These are phyloP conservation scores for Solea solea DNA, from an alignment of 2,113 vertebrate species.

Conservation along the genomic window DNA sequence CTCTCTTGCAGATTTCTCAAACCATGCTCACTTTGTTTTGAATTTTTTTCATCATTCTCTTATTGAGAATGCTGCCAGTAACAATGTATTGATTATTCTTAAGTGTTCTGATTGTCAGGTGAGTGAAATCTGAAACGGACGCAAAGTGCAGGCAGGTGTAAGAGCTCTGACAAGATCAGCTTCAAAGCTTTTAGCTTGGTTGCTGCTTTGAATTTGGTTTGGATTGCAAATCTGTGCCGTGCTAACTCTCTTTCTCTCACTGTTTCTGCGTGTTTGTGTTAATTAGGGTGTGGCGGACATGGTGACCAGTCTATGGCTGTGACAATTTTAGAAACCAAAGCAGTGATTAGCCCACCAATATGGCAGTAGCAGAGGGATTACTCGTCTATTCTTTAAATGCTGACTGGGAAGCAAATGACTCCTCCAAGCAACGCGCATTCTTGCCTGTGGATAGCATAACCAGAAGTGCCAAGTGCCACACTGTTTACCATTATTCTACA, in stretches of 20 bases:
- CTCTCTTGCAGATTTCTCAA: background rate
- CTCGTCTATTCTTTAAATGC: constrained; percentile 60
- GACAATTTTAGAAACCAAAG: constrained; percentile 60
- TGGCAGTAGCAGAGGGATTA: constrained; percentile 51
- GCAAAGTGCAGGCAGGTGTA: constrained; percentile 6
- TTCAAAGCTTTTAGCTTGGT: constrained; percentile 15
- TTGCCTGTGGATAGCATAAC: background rate
- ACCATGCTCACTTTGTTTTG: background rate
- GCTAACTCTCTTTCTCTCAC: background rate
- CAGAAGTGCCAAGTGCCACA: background rate
- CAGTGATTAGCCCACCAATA: constrained; percentile 63
- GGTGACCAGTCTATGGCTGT: constrained; percentile 16
- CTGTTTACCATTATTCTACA: constrained; percentile 3
- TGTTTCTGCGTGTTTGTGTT: background rate
- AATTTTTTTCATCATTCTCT: constrained; percentile 26
- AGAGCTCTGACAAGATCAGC: constrained; percentile 16
- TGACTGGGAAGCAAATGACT: constrained; percentile 43
- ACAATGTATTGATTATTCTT: constrained; percentile 23
- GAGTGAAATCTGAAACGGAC: constrained; percentile 18
- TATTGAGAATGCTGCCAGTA: constrained; percentile 1
- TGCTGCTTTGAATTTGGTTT: constrained; percentile 73
- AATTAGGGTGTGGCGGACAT: constrained; percentile 27
- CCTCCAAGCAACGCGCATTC: constrained; percentile 16
- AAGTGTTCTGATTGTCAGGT: constrained; percentile 20
- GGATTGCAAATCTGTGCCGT: constrained; percentile 65